A percentile compares a stretch with the other conserved stretches of the same genome.
These are phyloP conservation scores for Drosophila neotestacea DNA, from an alignment of 2,888 invertebrate genomes.

Conservation along the genomic window DNA sequence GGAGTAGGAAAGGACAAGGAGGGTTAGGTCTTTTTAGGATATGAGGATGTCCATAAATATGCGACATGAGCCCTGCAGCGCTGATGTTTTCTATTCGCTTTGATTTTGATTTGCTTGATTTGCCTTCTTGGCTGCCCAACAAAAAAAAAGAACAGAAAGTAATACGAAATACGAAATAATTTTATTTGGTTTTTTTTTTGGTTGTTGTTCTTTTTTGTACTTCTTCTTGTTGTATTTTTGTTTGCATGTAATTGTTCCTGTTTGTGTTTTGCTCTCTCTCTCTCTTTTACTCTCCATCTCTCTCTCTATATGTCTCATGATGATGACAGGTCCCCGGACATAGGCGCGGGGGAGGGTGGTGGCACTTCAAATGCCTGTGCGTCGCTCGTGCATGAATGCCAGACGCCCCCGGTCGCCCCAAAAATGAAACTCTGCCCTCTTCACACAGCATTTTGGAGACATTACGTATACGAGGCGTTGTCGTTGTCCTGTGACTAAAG, in stretches of 20 bases:
- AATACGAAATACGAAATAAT: slow-evolving; percentile 36
- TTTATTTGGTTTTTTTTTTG: slow-evolving; percentile 37
- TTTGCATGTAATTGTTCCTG: slow-evolving; percentile 65
- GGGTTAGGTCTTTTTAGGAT: not conserved
- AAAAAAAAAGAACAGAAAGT: not conserved
- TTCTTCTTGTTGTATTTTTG: slow-evolving; percentile 39
- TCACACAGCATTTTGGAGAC: slow-evolving; percentile 36
- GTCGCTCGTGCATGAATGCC: slow-evolving; percentile 74
- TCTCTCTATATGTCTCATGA: slow-evolving; percentile 7
- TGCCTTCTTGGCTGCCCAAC: slow-evolving; percentile 51
- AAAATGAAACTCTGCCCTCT: not conserved
- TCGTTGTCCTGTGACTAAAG: slow-evolving; percentile 54
- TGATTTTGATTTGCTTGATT: slow-evolving; percentile 73
- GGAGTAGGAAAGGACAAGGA: not conserved
- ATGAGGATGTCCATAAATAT: slow-evolving; percentile 48
- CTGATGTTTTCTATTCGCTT: slow-evolving; percentile 57
- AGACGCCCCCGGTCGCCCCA: slow-evolving; percentile 28
- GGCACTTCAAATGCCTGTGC: slow-evolving; percentile 51
- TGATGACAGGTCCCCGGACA: slow-evolving; percentile 55
- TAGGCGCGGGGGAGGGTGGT: slow-evolving; percentile 22
- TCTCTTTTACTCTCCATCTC: not conserved
- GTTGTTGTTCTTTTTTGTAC: slow-evolving; percentile 20
- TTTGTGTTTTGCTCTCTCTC: slow-evolving; percentile 44
- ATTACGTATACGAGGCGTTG: slow-evolving; percentile 52
- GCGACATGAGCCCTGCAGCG: slow-evolving; percentile 54